phyloP scores from a whole-genome alignment of 2,113 vertebrate genomes.

The Sceloporus undulatus region DNA sequence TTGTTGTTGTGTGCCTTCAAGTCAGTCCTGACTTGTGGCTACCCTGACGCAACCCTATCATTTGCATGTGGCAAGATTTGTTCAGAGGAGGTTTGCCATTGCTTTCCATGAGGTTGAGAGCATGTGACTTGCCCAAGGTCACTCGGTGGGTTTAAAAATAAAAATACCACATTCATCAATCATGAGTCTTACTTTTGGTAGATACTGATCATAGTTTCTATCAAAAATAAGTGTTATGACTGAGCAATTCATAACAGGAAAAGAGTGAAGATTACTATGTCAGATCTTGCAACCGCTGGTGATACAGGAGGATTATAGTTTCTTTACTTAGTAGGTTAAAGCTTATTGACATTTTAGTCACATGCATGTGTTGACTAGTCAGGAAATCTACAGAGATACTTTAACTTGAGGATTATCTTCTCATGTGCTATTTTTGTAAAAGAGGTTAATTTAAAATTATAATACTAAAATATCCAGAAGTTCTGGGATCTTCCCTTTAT shows the following conservation, averaged over 20 bases:
- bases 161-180: too few species aligned
- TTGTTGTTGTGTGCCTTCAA: too few species aligned
- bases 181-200: too few species aligned
- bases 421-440: neutral
- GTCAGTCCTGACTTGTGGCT: too few species aligned
- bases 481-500: too few species aligned
- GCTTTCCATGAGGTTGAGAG: too few species aligned
- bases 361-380: neutral
- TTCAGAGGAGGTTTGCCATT: too few species aligned
- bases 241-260: neutral
- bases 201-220: neutral
- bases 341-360: neutral
- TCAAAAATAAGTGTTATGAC: neutral
- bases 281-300: neutral
- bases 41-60: too few species aligned
- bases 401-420: neutral
- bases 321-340: neutral
- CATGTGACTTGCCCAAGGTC: too few species aligned
- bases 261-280: neutral
- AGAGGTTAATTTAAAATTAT: neutral
- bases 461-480: neutral
- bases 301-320: neutral
- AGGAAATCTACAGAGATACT: neutral
- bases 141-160: too few species aligned
- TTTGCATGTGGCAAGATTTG: too few species aligned